A percentile compares a stretch with the other conserved stretches of the same genome.
Conservation (phyloP, 2,888 invertebrate species). For the Crepidodera aurea region DNA sequence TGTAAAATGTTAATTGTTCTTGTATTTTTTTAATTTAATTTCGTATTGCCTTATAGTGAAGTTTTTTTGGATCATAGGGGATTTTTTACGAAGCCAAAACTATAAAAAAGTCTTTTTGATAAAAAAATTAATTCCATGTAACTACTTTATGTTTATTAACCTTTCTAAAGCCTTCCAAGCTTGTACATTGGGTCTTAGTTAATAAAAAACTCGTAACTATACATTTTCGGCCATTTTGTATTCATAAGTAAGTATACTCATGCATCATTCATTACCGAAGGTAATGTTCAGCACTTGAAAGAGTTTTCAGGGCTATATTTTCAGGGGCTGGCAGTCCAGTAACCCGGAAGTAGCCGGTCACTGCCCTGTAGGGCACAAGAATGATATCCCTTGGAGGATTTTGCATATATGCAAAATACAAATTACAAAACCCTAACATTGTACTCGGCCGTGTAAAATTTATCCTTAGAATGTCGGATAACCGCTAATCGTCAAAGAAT, state of each 20-base stretch:
- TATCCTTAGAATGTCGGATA: constrained; percentile 14
- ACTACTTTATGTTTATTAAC: no score
- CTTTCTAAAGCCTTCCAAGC: no score
- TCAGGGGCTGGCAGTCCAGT: constrained; percentile 32
- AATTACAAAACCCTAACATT: constrained; percentile 24
- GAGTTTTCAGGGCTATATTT: constrained; percentile 37
- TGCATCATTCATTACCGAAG: constrained; percentile 23
- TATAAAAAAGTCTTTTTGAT: no score
- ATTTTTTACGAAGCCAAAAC: no score
- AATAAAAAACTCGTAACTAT: no score
- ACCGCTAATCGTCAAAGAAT: constrained; percentile 8
- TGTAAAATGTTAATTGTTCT: no score
- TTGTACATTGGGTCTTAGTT: no score
- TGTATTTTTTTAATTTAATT: no score
- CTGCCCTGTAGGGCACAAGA: constrained; percentile 37
- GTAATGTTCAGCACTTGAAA: constrained; percentile 33
- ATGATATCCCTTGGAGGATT: constrained; percentile 31
- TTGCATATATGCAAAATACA: constrained; percentile 42
- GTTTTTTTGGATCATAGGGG: no score
- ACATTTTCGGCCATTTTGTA: constrained; percentile 10
- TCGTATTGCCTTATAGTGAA: no score
- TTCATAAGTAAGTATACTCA: not conserved
- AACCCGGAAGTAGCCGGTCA: constrained; percentile 44
- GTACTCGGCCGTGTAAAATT: constrained; percentile 9
- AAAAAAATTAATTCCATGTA: no score